Evolutionary conservation across 2,113 vertebrate species (phyloP), one percentile per base, ranked within the genome.

Genomic region (Dasyornis broadbenti): DNA sequence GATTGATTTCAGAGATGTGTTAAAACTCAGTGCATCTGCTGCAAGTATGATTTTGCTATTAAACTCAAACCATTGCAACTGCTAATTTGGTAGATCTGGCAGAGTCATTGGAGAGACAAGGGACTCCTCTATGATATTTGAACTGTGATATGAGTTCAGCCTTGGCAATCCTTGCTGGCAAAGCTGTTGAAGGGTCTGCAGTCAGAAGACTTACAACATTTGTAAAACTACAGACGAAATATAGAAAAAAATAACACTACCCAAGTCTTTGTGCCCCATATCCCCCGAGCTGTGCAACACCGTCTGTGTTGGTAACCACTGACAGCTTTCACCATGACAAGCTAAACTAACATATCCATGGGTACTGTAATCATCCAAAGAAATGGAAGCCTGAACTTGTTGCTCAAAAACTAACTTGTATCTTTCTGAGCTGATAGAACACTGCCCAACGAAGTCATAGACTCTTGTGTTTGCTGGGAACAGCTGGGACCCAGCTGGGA

Each of bases 281-380:
- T 15, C 23, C 6, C 39, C 15, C 0, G 4, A 37, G 22, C 0
- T 47, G 27, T 37, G 19, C 22, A 39, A 30, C 31, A 53, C 5
- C 15, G 9, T 35, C 61, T 61, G 1, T 52, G 24, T 44, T 50
- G 17, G 47, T 56, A 69, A 59, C 14, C 8, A 4, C 15, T 35
- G 54, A 16, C 70, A 63, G 4, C 7, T 92, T 78, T 59, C 19
- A 40, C 10, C 39, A 12, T 31, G 49, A 56, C 13, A 45, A 78
- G 17, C 2, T 56, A 73, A 73, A 13, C 10, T 18, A 39, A 12
- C 16, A 24, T 15, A 73, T 30, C 26, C 15, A 21, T 4, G 3
- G 28, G 7, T 45, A 33, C 6, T 42, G 6, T 47, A 72, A 15
- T 56, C 4, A 2, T 11, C 37, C 19, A n/a, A 57, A 33, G 42